Percentiles rank a stretch among this genome's conserved stretches.
phyloP scores from a whole-genome alignment of 2,797 vertebrate genomes.

The Lagorchestes hirsutus region DNA sequence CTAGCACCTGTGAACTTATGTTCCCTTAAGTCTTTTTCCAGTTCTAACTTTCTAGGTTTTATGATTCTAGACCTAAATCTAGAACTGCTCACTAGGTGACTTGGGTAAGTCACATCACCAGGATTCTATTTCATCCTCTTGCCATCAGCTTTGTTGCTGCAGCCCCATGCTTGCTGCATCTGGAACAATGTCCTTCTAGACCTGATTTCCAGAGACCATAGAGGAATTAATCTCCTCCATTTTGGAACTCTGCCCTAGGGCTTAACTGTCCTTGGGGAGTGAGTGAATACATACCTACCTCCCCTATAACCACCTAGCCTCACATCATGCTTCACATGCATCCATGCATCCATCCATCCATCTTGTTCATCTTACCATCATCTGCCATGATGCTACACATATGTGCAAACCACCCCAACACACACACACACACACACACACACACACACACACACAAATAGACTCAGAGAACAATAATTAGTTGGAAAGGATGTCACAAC shows the following conservation, averaged over 20 bases:
- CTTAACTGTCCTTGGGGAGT: neutral
- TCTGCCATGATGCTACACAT: neutral
- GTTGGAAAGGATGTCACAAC: neutral
- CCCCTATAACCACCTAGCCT: neutral
- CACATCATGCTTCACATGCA: neutral
- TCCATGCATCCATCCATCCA: neutral
- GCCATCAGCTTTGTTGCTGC: neutral
- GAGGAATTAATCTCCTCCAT: neutral
- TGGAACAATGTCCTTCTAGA: neutral
- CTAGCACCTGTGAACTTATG: neutral
- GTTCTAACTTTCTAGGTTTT: neutral
- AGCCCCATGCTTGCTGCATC: neutral
- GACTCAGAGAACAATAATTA: neutral
- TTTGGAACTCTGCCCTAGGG: neutral
- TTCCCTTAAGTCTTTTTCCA: neutral
- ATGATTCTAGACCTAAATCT: neutral
- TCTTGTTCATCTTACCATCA: neutral
- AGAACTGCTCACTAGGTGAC: neutral
- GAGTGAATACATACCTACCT: neutral
- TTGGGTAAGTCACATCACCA: neutral
- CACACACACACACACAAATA: too few species aligned
- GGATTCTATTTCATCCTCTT: neutral
- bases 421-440: neutral
- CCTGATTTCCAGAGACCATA: neutral
- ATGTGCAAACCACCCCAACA: neutral